phyloP scores from a whole-genome alignment of 2,888 invertebrate species.

The Glaucopsyche alexis region DNA sequence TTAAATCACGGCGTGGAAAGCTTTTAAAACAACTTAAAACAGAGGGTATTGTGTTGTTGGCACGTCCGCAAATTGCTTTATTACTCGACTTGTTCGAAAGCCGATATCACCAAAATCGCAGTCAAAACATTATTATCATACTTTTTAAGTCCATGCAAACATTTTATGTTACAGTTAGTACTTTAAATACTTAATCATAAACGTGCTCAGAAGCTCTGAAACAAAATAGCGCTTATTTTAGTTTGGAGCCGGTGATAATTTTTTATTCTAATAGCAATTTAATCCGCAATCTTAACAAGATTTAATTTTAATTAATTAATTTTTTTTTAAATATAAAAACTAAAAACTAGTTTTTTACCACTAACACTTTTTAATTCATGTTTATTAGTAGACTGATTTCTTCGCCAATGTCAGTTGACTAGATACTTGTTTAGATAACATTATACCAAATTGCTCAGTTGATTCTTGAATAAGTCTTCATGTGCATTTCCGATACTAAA shows the following conservation, averaged over 20 bases:
- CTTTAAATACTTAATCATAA: no score
- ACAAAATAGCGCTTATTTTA: no score
- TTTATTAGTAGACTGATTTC: no score
- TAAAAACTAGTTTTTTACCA: no score
- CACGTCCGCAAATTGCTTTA: constrained; percentile 76
- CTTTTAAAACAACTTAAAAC: constrained; percentile 77
- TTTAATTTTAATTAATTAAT: no score
- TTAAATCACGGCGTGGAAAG: constrained; percentile 78
- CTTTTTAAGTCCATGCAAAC: constrained; percentile 24
- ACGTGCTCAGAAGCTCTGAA: no score
- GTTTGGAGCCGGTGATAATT: no score
- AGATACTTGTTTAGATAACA: not conserved
- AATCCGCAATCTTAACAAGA: no score
- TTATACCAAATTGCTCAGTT: constrained; percentile 2
- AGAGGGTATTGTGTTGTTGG: constrained; percentile 74
- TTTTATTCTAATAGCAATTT: no score
- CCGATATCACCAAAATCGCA: constrained; percentile 72
- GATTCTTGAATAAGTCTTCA: constrained; percentile 17
- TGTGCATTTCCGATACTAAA: constrained; percentile 40
- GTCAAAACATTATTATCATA: constrained; percentile 75
- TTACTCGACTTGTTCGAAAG: constrained; percentile 67
- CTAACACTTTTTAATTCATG: no score
- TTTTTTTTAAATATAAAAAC: no score
- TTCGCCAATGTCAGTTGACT: no score
- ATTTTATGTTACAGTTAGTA: not conserved